Evolutionary conservation across 53 echinoderm and acorn worm genomes (phyloP).

Genomic region (Mesocentrotus franciscanus): DNA sequence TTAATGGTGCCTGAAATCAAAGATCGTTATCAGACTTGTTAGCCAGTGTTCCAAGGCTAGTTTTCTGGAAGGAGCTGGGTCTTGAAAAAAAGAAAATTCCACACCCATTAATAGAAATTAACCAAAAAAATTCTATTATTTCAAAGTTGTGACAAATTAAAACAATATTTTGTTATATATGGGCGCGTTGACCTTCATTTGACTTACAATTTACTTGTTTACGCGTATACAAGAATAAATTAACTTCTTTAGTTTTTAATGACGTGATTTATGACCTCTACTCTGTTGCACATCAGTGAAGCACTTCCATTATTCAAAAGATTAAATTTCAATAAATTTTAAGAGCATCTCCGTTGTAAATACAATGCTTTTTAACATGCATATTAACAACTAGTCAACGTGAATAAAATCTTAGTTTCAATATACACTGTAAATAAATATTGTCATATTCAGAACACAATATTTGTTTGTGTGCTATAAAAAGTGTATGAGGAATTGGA

Average conservation of each 20-base stretch:
- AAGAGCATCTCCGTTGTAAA: not conserved
- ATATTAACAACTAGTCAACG: too few relatives aligned
- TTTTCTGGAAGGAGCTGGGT: not conserved
- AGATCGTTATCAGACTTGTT: slow-evolving; percentile 8
- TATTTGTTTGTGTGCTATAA: too few relatives aligned
- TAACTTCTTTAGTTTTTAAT: not conserved
- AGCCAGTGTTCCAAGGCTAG: not conserved
- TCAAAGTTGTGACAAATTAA: not conserved
- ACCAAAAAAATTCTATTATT: slow-evolving; percentile 9
- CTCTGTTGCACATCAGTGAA: not conserved
- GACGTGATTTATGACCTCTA: not conserved
- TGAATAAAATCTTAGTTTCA: too few relatives aligned
- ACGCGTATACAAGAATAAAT: not conserved
- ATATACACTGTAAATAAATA: too few relatives aligned
- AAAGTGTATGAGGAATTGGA: not conserved
- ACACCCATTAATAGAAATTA: too few relatives aligned
- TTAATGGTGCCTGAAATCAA: slow-evolving; percentile 22
- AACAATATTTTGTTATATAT: not conserved
- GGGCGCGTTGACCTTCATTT: not conserved
- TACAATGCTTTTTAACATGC: not conserved
- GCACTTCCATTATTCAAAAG: not conserved
- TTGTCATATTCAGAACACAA: too few relatives aligned
- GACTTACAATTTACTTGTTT: not conserved
- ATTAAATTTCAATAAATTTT: not conserved
- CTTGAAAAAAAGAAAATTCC: not conserved